Base-by-base conservation (phyloP, 2,888 invertebrate species). In the Syrphus vitripennis region DNA sequence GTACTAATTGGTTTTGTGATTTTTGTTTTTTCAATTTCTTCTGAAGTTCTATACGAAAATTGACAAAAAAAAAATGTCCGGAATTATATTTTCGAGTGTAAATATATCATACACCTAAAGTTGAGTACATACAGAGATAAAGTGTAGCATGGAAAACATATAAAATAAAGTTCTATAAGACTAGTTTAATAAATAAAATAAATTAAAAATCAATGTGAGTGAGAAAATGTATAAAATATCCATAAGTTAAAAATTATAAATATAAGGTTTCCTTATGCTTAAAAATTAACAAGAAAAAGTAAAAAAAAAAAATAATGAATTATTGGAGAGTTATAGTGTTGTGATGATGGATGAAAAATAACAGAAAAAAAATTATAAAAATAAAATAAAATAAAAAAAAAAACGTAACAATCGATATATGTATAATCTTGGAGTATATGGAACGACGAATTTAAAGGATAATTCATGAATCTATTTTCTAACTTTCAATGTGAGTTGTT, bases 401-500 rank as follows among this genome's bases (percentile, higher is more conserved):
- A 34, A 67, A 31, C 29, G 10, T 24, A 37, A 75, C 78, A 80
- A 84, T 80, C 84, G 84, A 76, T 76, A 81, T n/a, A n/a, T n/a
- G n/a, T n/a, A n/a, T n/a, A n/a, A n/a, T 31, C 59, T 59, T 72
- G 84, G 84, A 80, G 71, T 76, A 80, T 34, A 34, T 80, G 80
- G 69, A 84, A 77, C 69, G 76, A 72, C 84, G 80, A 80, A 76
- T 80, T 84, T 84, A 80, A 65, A 80, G 84, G 84, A 84, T 84
- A 84, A 65, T 57, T 72, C 76, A 80, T 81, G 67, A 72, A 77
- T 48, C 84, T 48, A 67, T 75, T 71, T 61, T 67, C 45, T 55
- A 50, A 72, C 53, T 80, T 80, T 76, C 71, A 61, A 67, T 69
- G 84, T 84, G 76, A 84, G 84, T 84, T n/a, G n/a, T n/a, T 72